These are phyloP conservation scores for Microtus montanus DNA, from an alignment of 2,113 vertebrate species.

Conservation along the genomic window DNA sequence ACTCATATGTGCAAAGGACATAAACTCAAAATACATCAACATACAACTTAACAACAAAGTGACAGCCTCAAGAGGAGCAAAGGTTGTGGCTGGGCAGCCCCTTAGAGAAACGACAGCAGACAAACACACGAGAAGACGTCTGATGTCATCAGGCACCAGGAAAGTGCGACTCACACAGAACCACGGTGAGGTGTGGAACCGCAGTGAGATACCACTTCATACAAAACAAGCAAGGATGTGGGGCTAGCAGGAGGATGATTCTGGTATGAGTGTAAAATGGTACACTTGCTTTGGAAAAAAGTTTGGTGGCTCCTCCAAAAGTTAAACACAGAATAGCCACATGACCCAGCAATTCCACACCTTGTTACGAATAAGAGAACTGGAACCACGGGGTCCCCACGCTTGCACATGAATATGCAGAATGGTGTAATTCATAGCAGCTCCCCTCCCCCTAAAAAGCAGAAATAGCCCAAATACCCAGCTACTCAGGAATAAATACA, in stretches of 20 bases:
- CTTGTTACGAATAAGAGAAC: not conserved
- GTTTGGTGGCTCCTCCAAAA: not conserved
- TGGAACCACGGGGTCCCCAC: not conserved
- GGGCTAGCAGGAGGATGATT: not conserved
- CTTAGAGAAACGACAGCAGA: not conserved
- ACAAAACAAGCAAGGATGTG: not conserved
- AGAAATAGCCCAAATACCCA: not conserved
- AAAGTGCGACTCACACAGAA: conserved; percentile 26
- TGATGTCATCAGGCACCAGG: not conserved
- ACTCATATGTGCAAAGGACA: not conserved
- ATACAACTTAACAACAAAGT: not conserved
- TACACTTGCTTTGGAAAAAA: conserved; percentile 3
- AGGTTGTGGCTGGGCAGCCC: not conserved
- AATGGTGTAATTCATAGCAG: not conserved
- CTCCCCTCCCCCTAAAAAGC: not conserved
- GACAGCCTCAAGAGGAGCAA: not conserved
- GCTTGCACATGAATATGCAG: not conserved
- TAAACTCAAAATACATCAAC: not conserved
- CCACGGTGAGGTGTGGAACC: conserved; percentile 34
- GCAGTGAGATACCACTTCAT: not conserved
- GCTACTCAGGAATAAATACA: not conserved
- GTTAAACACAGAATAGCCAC: not conserved
- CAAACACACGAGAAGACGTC: not conserved
- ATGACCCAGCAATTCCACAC: not conserved
- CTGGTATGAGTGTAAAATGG: not conserved